Base-by-base conservation (phyloP, 1,140 invertebrate genomes). In the Acromyrmex echinatior region DNA sequence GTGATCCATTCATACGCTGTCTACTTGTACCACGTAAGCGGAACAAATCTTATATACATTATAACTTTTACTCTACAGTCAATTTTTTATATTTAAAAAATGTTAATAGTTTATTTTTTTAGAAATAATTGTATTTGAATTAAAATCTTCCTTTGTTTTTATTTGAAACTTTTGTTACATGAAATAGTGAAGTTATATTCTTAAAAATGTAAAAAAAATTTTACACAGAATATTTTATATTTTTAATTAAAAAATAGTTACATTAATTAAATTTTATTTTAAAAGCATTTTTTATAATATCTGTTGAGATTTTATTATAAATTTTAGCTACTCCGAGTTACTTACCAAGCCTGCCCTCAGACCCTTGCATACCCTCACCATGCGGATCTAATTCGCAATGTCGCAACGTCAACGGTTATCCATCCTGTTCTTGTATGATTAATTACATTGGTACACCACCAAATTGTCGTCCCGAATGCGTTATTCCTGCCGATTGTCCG, bases 1-100 rank as follows among this genome's bases (percentile, higher is more conserved):
- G 98, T 66, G 97, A 98, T 96, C 97, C 98, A 77, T 98, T 97
- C 91, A 95, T 95, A 35, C 96, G 95, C 88, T 97, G 97, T n/a
- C 87, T 91, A 28, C 71, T 71, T 16, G 49, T 82, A 60, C 90
- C 88, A 91, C 89, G 93, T 94, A 92, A 93, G 92, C 87, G 65
- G 12, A 45, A 28, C 25, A 28, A 51, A 62, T 73, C 49, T 78
- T 79, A 53, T 66, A 21, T n/a, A 28, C n/a, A 62, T 76, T 6
- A 2, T 18, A 16, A 62, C 14, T 49, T 74, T 53, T 16, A 2
- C 12, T 39, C n/a, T 39, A 45, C 9, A n/a, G 1, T 81, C 70
- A 3, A 58, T 45, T 18, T 71, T 77, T 71, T 77, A 31, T 21
- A 35, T 56, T 39, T 53, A 16, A 74, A 6, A 58, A 65, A 97